Evolutionary conservation across 2,797 vertebrate genomes (phyloP), one percentile per base, ranked within the genome.

Genomic region (Eulemur coronatus): DNA sequence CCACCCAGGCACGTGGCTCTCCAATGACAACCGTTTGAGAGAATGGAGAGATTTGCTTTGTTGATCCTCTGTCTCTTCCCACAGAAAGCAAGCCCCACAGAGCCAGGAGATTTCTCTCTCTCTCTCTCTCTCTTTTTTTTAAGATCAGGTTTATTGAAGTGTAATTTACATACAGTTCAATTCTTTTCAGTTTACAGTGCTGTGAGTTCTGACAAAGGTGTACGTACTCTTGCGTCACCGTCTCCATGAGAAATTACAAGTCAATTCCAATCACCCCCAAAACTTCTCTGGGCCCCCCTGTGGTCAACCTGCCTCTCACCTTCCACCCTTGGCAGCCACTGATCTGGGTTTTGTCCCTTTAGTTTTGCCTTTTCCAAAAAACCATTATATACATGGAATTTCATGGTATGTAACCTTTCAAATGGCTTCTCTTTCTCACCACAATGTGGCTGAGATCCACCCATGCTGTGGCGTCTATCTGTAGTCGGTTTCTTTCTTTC

Each of bases 361-460:
- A 46, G 9, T 59, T 81, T 26, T 57, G 8, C 35, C 61, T 90
- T 78, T 91, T 72, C 78, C n/a, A 35, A 75, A 69, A 88, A 41
- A 41, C 55, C 43, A 0, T 28, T 4, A 28, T 1, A 0, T 33
- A 15, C 2, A 43, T 20, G 59, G 28, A 35, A 15, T 38, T 0
- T 0, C 33, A 2, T 2, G 0, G 24, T 7, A 1, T 20, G 35
- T 55, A 1, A 63, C 15, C 55, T 43, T 87, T 7, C 12, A 13
- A 41, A 9, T 0, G 14, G 41, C 26, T 20, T 72, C 35, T 73
- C 55, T 35, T 14, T 0, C 6, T 5, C 48, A 4, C 11, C 12
- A 6, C 4, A 1, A 0, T 2, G 26, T 12, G 0, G 12, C 26
- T 6, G 48, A 38, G 30, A 26, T 5, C 38, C 26, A 0, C 28